These are phyloP conservation scores for Cinclus mexicanus DNA, from an alignment of 2,113 vertebrate species.

Conservation along the genomic window DNA sequence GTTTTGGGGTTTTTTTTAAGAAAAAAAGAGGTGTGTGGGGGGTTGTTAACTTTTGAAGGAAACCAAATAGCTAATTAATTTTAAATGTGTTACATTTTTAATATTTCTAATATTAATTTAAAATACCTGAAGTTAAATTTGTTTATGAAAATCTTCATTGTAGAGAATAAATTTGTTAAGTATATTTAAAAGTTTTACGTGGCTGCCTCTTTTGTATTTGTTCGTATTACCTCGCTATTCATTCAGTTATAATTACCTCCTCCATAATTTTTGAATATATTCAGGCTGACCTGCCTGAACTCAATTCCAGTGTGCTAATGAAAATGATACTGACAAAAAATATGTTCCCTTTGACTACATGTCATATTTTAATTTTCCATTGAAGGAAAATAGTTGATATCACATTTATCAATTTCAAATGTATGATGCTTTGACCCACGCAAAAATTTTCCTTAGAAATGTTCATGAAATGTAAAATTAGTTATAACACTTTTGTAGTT, in stretches of 20 bases:
- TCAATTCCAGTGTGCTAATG: background rate
- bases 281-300: background rate
- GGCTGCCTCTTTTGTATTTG: background rate
- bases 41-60: background rate
- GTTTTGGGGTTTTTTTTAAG: background rate
- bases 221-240: background rate
- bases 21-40: accelerated
- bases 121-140: background rate
- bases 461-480: background rate
- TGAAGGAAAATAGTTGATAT: background rate
- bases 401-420: background rate
- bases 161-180: background rate
- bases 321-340: background rate
- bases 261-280: background rate
- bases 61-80: background rate
- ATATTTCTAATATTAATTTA: background rate
- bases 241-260: background rate
- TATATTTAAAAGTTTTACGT: background rate
- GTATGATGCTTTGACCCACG: background rate
- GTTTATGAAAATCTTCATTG: background rate
- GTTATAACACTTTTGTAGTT: background rate
- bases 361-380: background rate
- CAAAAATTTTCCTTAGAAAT: background rate
- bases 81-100: background rate
- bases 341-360: background rate